Conservation (phyloP, 2,113 vertebrate species). For the Brachirus orientalis region DNA sequence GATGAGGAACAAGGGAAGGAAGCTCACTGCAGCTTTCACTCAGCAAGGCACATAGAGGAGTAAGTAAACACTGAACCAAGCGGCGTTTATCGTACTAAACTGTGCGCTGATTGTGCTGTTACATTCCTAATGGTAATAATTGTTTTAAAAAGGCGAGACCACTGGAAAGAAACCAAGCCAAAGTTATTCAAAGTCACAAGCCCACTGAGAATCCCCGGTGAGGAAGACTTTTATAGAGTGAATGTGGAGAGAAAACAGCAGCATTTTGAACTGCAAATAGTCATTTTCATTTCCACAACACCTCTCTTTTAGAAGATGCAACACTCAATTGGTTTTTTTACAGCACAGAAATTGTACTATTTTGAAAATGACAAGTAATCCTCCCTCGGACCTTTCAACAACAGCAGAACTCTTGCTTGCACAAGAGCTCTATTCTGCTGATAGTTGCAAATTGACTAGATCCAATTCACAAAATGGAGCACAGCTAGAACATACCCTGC, state of each 20-base stretch:
- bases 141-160: neutral
- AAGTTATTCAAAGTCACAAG: neutral
- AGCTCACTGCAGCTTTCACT: neutral
- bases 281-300: too few relatives aligned
- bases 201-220: neutral
- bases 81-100: neutral
- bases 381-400: neutral
- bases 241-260: neutral
- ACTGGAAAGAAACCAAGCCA: neutral
- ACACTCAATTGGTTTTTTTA: neutral
- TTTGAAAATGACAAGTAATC: neutral
- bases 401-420: slow-evolving; percentile 3
- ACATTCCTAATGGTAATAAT: neutral
- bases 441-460: slow-evolving; percentile 19
- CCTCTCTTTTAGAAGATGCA: too few relatives aligned
- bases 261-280: neutral
- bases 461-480: slow-evolving; percentile 49
- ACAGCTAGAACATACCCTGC: slow-evolving; percentile 35
- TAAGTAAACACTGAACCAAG: neutral
- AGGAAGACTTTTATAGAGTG: neutral
- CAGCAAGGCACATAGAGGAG: neutral
- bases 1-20: neutral
- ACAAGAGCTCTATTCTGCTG: slow-evolving; percentile 20
- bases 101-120: neutral
- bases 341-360: neutral